phyloP scores from a whole-genome alignment of 1,140 invertebrate species.

The Drusus annulatus region DNA sequence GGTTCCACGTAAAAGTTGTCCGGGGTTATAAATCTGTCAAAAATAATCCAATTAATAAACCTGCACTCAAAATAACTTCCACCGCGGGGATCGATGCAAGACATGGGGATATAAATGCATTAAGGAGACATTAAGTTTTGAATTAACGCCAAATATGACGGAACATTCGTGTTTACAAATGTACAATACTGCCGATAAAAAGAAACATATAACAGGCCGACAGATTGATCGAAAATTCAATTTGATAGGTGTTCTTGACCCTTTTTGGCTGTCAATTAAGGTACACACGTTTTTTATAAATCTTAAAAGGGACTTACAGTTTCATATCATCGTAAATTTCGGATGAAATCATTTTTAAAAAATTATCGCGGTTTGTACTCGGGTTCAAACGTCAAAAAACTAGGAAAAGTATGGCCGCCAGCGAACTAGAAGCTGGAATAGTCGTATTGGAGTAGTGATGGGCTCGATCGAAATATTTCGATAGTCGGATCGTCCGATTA shows the following conservation, averaged over 20 bases:
- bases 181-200: conserved; percentile 2
- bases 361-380: conserved; percentile 15
- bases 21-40: conserved; percentile 78
- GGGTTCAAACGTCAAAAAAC: conserved; percentile 45
- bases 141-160: not conserved
- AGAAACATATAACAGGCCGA: not conserved
- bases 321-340: conserved; percentile 77
- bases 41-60: conserved; percentile 23
- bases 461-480: too few species aligned
- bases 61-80: not conserved
- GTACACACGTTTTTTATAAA: not conserved
- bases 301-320: conserved; percentile 69
- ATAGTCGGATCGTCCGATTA: too few species aligned
- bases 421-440: too few species aligned
- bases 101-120: not conserved
- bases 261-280: not conserved
- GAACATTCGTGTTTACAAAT: not conserved
- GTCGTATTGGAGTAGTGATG: too few species aligned
- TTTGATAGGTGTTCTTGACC: not conserved
- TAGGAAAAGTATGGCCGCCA: not conserved
- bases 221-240: not conserved
- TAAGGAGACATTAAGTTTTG: not conserved
- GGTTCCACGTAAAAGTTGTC: conserved; percentile 84
- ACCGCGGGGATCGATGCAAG: not conserved
- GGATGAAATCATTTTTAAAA: conserved; percentile 40